Base-by-base conservation (phyloP, 2,888 invertebrate species). In the Luperina testacea region DNA sequence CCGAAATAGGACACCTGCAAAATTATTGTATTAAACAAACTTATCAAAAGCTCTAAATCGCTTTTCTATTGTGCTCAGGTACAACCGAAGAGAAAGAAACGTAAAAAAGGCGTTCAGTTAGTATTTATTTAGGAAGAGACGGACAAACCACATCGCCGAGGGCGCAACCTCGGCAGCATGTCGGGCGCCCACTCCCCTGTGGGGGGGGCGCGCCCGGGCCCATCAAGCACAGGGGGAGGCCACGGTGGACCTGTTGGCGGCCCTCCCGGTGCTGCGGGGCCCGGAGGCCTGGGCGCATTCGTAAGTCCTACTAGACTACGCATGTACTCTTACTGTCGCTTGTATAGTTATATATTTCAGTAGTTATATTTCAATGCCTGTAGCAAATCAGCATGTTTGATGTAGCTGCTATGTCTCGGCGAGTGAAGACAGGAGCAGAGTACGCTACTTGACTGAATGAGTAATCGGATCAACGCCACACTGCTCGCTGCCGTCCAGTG, bases 101-200 rank as follows among this genome's bases (percentile, higher is more conserved):
- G 70, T 68, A n/a, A 83, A 75, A 75, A 73, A 74, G 45, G n/a
- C 42, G 32, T 78, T 67, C 42, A 45, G 51, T 71, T 64, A 45
- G 61, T 71, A 64, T 73, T 73, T 78, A 72, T 78, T 86, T 71
- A 86, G 81, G 57, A 51, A 79, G 73, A 72, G 32, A 27, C 53
- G 53, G 17, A 61, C 61, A 45, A 68, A 64, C 53, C 72, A 64
- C 45, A 63, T 27, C 64, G 38, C 51, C 53, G 59, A 68, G 71
- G 51, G 57, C 61, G 38, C 51, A 45, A 63, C 67, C 67, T 20
- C 27, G 71, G 32, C 72, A 70, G 20, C 48, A 84, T 84, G 84
- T 65, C 84, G 64, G 73, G 84, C 67, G 79, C 90, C 13, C 91
- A 89, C 77, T 92, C 93, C 48, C 93, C 94, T 15, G 85, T 84